Conservation (phyloP, 2,113 vertebrate genomes). For the Edolisoma coerulescens region DNA sequence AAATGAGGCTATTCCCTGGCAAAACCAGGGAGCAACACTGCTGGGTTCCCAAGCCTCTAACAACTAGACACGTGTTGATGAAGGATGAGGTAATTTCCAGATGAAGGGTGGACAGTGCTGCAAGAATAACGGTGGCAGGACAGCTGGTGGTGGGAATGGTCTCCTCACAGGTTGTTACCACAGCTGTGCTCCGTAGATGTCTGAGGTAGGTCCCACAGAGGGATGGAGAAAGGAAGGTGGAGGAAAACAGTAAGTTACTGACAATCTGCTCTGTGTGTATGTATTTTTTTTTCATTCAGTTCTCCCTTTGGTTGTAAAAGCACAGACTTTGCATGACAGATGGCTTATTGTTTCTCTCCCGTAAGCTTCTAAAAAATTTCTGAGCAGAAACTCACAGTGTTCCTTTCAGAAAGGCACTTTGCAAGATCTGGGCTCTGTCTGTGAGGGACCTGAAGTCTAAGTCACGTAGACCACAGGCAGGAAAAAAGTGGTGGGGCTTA, state of each 20-base stretch:
- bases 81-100: slow-evolving; percentile 21
- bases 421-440: not conserved
- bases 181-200: not conserved
- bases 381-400: not conserved
- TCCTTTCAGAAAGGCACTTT: not conserved
- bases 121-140: not conserved
- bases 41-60: not conserved
- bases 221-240: not conserved
- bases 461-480: fast-evolving
- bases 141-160: not conserved
- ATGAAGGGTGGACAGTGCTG: not conserved
- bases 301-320: not conserved
- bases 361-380: not conserved
- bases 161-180: not conserved
- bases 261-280: not conserved
- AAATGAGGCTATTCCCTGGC: not conserved
- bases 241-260: not conserved
- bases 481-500: not conserved
- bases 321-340: not conserved
- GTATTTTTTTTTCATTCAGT: not conserved
- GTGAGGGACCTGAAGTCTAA: not conserved
- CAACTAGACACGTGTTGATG: not conserved
- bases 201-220: not conserved
- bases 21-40: not conserved
- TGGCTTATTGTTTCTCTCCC: not conserved